phyloP scores from a whole-genome alignment of 2,113 vertebrate species.

The Rhabdornis inornatus region DNA sequence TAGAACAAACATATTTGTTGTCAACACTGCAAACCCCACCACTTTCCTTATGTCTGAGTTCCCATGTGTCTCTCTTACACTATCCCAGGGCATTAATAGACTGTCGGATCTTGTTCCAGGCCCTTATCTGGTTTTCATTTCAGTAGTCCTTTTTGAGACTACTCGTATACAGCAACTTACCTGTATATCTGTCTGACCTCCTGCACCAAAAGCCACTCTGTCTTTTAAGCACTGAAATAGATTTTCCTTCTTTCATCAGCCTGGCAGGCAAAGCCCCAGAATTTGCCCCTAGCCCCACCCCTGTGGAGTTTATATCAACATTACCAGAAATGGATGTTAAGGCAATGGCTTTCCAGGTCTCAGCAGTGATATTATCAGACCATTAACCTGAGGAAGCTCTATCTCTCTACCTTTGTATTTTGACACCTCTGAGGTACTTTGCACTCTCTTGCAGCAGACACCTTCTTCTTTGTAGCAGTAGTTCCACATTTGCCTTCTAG shows the following conservation, averaged over 20 bases:
- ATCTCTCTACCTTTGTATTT: not conserved
- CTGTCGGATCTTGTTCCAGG: slow-evolving; percentile 34
- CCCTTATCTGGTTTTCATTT: slow-evolving; percentile 48
- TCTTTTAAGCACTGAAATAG: slow-evolving; percentile 45
- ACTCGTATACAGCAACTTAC: slow-evolving; percentile 1
- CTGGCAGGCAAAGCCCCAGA: not conserved
- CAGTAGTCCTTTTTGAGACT: not conserved
- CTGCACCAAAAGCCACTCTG: slow-evolving; percentile 15
- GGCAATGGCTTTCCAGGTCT: slow-evolving; percentile 1
- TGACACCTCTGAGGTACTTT: not conserved
- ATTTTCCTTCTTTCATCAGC: slow-evolving; percentile 45
- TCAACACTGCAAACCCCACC: not conserved
- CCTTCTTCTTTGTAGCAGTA: not conserved
- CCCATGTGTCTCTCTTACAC: slow-evolving; percentile 50
- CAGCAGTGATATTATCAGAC: slow-evolving; percentile 38
- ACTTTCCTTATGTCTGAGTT: slow-evolving; percentile 21
- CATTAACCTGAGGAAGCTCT: slow-evolving; percentile 38
- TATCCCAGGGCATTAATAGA: not conserved
- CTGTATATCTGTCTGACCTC: slow-evolving; percentile 19
- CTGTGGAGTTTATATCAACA: not conserved
- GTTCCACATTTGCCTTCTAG: not conserved
- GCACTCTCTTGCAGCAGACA: not conserved
- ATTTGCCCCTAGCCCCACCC: not conserved
- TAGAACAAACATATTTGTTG: slow-evolving; percentile 43
- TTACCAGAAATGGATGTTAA: not conserved